Evolutionary conservation across 2,888 invertebrate species (phyloP).

Genomic region (Troglohyphantes excavatus): DNA sequence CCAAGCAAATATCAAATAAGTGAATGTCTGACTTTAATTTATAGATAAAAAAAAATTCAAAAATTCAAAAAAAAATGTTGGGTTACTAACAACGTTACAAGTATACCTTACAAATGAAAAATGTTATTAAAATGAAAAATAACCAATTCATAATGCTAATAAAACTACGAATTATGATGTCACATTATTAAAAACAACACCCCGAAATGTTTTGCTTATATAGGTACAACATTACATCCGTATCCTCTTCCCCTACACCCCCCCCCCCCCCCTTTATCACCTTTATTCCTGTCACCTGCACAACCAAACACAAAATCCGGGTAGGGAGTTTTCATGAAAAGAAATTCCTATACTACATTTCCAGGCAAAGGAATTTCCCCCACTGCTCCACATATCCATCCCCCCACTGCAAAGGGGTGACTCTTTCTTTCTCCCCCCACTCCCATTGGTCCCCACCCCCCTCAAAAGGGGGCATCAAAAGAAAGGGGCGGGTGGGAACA

Average conservation of each 20-base stretch:
- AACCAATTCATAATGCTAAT: too few relatives aligned
- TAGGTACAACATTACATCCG: too few relatives aligned
- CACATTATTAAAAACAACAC: too few relatives aligned
- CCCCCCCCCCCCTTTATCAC: not conserved
- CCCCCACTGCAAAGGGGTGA: not conserved
- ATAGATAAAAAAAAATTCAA: too few relatives aligned
- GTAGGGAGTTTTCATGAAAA: not conserved
- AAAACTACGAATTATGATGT: too few relatives aligned
- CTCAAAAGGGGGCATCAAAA: conserved; percentile 18
- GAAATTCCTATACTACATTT: conserved; percentile 5
- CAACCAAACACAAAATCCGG: not conserved
- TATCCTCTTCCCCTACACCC: not conserved
- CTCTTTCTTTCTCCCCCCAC: not conserved
- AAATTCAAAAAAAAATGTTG: too few relatives aligned
- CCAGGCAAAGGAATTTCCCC: not conserved
- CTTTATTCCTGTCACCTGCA: not conserved
- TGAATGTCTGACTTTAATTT: too few relatives aligned
- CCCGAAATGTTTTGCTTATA: too few relatives aligned
- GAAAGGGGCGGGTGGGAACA: conserved; percentile 52
- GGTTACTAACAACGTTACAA: too few relatives aligned
- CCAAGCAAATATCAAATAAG: too few relatives aligned
- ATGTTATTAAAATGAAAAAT: too few relatives aligned
- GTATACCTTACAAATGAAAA: too few relatives aligned
- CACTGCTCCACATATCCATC: not conserved
- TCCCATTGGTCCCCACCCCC: not conserved